Evolutionary conservation across 1,140 invertebrate genomes (phyloP).

Genomic region (Penaeus indicus): DNA sequence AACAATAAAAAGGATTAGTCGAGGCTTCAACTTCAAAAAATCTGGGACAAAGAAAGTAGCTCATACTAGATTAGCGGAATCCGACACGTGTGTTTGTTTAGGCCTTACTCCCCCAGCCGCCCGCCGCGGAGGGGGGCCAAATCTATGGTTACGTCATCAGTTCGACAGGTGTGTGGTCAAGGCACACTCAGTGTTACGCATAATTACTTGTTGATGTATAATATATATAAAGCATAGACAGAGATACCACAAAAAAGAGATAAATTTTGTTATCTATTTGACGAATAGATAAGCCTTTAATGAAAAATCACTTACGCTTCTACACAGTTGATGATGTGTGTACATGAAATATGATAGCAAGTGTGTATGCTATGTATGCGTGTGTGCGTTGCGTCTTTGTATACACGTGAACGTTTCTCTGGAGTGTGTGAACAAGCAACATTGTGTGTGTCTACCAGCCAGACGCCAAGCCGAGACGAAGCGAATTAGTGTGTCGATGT

Average conservation of each 20-base stretch:
- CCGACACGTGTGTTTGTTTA: too few species aligned
- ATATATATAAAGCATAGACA: slow-evolving; percentile 32
- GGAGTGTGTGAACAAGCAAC: not conserved
- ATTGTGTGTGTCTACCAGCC: not conserved
- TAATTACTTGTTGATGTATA: slow-evolving; percentile 27
- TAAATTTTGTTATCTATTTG: not conserved
- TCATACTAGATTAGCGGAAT: too few species aligned
- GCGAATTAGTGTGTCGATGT: too few species aligned
- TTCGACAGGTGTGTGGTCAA: not conserved
- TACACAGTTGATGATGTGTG: too few species aligned
- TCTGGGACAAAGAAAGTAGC: too few species aligned
- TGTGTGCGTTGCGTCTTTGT: slow-evolving; percentile 30
- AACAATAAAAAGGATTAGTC: too few species aligned
- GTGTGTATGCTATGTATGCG: slow-evolving; percentile 8
- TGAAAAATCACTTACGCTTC: slow-evolving; percentile 9
- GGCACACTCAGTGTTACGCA: not conserved
- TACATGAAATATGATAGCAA: not conserved
- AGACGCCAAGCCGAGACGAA: not conserved
- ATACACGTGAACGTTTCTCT: too few species aligned
- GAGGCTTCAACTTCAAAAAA: too few species aligned
- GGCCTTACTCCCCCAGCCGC: not conserved
- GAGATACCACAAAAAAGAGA: not conserved
- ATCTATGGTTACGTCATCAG: not conserved
- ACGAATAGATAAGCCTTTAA: slow-evolving; percentile 20
- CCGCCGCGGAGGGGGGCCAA: not conserved